Base-by-base conservation (phyloP, 2,888 invertebrate genomes). In the Chrysolina haemoptera region DNA sequence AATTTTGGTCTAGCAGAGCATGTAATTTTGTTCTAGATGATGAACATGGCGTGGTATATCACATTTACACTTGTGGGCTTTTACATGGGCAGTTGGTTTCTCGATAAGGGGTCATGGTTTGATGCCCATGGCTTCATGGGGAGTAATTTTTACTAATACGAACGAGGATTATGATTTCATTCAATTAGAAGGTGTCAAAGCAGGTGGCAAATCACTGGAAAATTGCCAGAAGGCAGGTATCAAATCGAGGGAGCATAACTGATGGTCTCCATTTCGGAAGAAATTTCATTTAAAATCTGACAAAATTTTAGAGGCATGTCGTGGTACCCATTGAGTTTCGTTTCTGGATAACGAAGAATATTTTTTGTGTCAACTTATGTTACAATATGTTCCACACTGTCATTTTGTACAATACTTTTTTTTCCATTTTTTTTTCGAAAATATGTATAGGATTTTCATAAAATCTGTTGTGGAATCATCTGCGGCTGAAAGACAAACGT, bases 21-120 rank as follows among this genome's bases (percentile, higher is more conserved):
- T 76, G 43, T 70, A 71, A 72, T 71, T 69, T 63, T 62, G 71
- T 69, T 76, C 69, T 74, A 74, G 69, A 71, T 76, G 66, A 71
- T 68, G 63, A 68, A 53, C 55, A 76, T 53, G 40, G 59, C 74
- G 65, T 70, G 74, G 41, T 72, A 69, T 76, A 76, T 76, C 69
- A 70, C 62, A 74, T 76, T 74, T 66, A 68, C 75, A 75, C 74
- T 64, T 65, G 55, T 64, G 55, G 55, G 73, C 74, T 74, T 74
- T 74, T 74, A 74, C 74, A 74, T 74, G 74, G 74, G 35, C 68
- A 70, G 74, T 71, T 74, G 70, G 62, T 22, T 70, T 67, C 50
- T 68, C 59, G 71, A 68, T 71, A 70, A 68, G 68, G 72, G 74
- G 74, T 71, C 65, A 71, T 74, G 74, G 71, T 74, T 68, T 48